A percentile compares a stretch with the other conserved stretches of the same genome.
Conservation (phyloP, 2,888 invertebrate species). For the Celastrina argiolus region DNA sequence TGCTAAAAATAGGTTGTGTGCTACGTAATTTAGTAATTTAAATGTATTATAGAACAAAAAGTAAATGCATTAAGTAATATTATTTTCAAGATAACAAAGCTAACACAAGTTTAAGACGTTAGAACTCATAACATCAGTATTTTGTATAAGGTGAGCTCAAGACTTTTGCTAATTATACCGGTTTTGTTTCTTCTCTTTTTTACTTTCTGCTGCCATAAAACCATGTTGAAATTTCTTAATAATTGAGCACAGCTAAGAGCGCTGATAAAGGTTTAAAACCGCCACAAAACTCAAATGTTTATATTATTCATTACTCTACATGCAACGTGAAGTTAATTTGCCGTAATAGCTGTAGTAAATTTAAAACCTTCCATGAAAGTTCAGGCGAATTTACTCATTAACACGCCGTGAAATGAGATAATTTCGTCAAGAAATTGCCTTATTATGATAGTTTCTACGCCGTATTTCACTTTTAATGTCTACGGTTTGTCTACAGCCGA, state of each 20-base stretch:
- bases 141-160: neutral
- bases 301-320: slow-evolving; percentile 12
- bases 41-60: no score
- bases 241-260: neutral
- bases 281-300: slow-evolving; percentile 9
- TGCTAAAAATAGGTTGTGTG: no score
- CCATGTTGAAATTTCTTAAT: neutral
- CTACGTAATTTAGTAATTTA: no score
- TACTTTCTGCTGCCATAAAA: neutral
- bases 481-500: neutral
- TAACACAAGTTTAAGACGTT: neutral
- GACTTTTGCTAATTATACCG: neutral
- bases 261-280: neutral
- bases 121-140: neutral
- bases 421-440: slow-evolving; percentile 22
- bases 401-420: slow-evolving; percentile 29
- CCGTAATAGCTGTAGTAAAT: slow-evolving; percentile 10
- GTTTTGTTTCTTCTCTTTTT: neutral
- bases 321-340: neutral
- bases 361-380: slow-evolving; percentile 16
- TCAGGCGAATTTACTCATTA: slow-evolving; percentile 23
- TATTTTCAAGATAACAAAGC: neutral
- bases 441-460: neutral
- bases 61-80: no score
- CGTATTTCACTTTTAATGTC: neutral